phyloP scores from a whole-genome alignment of 2,888 invertebrate genomes.

The Orchesellides sinensis region DNA sequence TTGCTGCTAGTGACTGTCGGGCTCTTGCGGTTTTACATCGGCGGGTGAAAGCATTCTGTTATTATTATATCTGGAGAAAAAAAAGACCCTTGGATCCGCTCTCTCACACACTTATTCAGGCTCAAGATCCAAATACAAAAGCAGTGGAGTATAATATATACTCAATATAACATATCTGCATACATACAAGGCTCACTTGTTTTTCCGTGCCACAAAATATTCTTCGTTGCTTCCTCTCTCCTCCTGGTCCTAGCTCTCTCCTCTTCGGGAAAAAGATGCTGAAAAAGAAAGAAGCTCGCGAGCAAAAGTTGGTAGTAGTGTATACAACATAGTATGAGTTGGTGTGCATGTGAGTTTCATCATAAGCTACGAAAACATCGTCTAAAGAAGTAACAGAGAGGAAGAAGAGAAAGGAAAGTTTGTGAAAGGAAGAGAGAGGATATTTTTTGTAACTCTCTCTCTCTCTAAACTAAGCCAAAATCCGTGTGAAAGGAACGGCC shows the following conservation, averaged over 20 bases:
- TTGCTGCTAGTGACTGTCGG: constrained; percentile 18
- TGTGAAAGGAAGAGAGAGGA: constrained; percentile 23
- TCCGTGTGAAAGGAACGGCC: constrained; percentile 59
- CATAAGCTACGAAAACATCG: constrained; percentile 6
- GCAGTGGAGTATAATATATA: neutral
- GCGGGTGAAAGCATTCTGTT: constrained; percentile 54
- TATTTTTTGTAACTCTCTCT: constrained; percentile 20
- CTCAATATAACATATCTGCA: too few relatives aligned
- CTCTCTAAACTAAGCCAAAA: constrained; percentile 49
- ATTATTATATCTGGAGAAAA: constrained; percentile 10
- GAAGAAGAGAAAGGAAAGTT: constrained; percentile 1
- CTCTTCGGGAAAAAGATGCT: neutral
- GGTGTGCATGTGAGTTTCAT: neutral
- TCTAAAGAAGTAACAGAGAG: neutral
- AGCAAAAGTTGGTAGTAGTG: neutral
- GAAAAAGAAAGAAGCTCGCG: constrained; percentile 8
- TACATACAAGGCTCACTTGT: constrained; percentile 13
- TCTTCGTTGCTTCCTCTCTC: neutral
- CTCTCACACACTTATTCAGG: neutral
- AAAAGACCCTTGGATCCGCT: neutral
- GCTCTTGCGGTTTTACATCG: constrained; percentile 49
- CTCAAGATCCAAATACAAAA: neutral
- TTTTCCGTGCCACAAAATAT: constrained; percentile 28
- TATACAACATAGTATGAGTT: too few relatives aligned
- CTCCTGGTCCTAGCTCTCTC: constrained; percentile 14